Base-by-base conservation (phyloP, 2,113 vertebrate genomes). In the Albula goreensis region DNA sequence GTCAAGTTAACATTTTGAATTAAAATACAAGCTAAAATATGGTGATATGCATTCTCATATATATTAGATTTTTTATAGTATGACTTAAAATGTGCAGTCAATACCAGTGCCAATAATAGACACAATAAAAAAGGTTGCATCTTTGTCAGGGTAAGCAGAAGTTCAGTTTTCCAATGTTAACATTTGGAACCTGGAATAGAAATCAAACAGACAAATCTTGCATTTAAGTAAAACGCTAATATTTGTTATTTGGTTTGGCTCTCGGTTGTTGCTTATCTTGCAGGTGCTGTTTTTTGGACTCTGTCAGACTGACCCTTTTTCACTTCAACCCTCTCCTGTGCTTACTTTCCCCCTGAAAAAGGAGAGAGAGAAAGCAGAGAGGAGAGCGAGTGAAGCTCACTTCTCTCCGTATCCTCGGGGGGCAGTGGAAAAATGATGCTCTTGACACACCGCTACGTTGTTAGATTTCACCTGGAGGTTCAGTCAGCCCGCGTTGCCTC, bases 11-110 rank as follows among this genome's bases (percentile, higher is more conserved):
- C 31, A 41, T 41, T 41, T 41, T 41, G 31, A 41, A 41, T 41
- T 41, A 41, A 41, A 41, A 41, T 41, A 41, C 31, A 41, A 41
- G 31, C 0, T 41, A 41, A 0, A 41, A 41, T 41, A 41, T 41
- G 31, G 31, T 41, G 31, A 41, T 41, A 41, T 41, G 31, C 31
- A 41, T 41, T 1, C 31, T 41, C 0, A 41, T 41, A 41, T 13
- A 60, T 3, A 13, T 60, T 11, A 12, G 1, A 66, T 66, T 66
- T 5, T 19, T 66, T 19, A 90, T 92, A 90, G 88, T 90, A 88
- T 89, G 88, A 89, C 89, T 92, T 91, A 92, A 93, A 92, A 93
- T 92, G 92, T 82, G 91, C 88, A 92, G 89, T 92, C 87, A 89
- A 88, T 83, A 84, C 87, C 87, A 93, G 93, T 93, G 93, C 93